phyloP scores from a whole-genome alignment of 2,797 vertebrate genomes.

The Lagorchestes hirsutus region DNA sequence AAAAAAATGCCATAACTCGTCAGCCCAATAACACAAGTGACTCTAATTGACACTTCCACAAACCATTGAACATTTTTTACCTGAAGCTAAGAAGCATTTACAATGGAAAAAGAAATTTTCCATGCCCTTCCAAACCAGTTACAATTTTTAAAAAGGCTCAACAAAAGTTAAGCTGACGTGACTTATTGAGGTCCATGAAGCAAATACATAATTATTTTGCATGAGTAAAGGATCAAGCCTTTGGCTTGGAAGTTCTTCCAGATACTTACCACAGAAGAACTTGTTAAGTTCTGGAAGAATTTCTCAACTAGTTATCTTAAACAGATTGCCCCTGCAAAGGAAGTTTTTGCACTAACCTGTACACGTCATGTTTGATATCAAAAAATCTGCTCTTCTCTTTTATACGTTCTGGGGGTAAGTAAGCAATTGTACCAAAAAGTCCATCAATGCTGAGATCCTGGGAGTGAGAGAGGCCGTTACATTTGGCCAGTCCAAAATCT shows the following conservation, averaged over 20 bases:
- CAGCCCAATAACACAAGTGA: accelerated
- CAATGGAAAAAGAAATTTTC: neutral
- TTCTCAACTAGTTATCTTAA: neutral
- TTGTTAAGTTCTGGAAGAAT: accelerated
- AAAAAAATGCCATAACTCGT: accelerated
- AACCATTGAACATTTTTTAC: accelerated
- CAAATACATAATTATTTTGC: neutral
- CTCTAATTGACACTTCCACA: neutral
- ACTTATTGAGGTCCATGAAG: neutral
- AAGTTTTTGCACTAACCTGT: slow-evolving; percentile 89
- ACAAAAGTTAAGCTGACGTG: neutral
- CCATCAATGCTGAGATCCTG: slow-evolving; percentile 98
- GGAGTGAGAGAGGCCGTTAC: slow-evolving; percentile 94
- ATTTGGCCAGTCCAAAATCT: slow-evolving; percentile 97
- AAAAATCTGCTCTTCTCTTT: slow-evolving; percentile 95
- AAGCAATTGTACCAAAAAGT: slow-evolving; percentile 97
- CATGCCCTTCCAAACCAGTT: neutral
- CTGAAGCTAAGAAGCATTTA: neutral
- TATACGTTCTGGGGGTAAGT: slow-evolving; percentile 97
- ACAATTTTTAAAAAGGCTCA: neutral
- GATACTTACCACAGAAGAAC: neutral
- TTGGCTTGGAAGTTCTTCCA: accelerated
- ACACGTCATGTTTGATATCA: slow-evolving; percentile 97
- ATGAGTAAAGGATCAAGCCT: neutral
- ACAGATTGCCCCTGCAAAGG: neutral